Evolutionary conservation across 53 echinoderm and acorn worm genomes (phyloP).

Genomic region (Patiria pectinifera): DNA sequence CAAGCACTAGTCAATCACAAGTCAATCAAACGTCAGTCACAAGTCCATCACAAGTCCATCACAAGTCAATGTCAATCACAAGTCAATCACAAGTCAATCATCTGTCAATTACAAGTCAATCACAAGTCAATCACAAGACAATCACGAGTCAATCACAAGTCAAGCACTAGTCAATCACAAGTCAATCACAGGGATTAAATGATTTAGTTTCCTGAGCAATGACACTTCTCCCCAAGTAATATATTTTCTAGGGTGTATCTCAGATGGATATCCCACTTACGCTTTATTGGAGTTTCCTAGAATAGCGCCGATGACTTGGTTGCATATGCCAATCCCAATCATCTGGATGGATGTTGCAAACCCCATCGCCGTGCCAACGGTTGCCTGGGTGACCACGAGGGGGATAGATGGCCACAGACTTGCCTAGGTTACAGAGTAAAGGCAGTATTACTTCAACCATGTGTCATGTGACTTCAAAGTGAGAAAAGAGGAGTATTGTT

Average conservation of each 20-base stretch:
- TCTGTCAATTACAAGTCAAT: too few species aligned
- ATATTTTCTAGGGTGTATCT: background rate
- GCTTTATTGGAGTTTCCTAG: slow-evolving; percentile 39
- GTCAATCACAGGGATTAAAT: too few species aligned
- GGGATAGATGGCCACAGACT: slow-evolving; percentile 92
- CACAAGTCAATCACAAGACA: too few species aligned
- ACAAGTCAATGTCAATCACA: too few species aligned
- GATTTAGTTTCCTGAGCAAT: background rate
- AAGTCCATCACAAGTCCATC: too few species aligned
- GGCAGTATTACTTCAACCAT: background rate
- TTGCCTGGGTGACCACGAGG: slow-evolving; percentile 81
- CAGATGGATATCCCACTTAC: background rate
- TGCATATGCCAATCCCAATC: slow-evolving; percentile 85
- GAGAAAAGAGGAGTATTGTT: too few species aligned
- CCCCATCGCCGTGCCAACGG: slow-evolving; percentile 91
- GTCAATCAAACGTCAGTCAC: too few species aligned
- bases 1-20: too few species aligned
- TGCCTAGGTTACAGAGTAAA: slow-evolving; percentile 56
- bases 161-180: too few species aligned
- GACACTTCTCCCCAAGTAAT: background rate
- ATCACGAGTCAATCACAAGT: too few species aligned
- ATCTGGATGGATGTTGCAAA: slow-evolving; percentile 86
- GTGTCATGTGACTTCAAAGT: too few species aligned
- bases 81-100: too few species aligned
- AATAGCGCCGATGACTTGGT: slow-evolving; percentile 79